These are phyloP conservation scores for Mastomys natalensis DNA, from an alignment of 2,113 vertebrate species.

Conservation along the genomic window DNA sequence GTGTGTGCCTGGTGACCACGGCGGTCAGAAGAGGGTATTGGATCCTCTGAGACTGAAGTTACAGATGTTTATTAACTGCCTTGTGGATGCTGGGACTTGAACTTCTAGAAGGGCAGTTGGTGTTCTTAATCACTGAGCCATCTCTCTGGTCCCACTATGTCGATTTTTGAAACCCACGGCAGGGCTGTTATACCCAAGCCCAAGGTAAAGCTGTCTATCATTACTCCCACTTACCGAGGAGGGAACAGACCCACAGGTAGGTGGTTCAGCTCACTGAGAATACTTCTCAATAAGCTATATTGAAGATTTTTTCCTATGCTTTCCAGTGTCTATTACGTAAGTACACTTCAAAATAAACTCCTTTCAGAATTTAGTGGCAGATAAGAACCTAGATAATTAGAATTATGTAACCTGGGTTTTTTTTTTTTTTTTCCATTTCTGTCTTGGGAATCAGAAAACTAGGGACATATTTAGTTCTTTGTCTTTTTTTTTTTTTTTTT, in stretches of 20 bases:
- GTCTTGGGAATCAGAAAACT: constrained; percentile 24
- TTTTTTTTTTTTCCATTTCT: constrained; percentile 42
- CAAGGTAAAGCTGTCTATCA: not conserved
- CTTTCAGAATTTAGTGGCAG: constrained; percentile 34
- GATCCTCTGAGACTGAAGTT: not conserved
- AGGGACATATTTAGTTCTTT: not conserved
- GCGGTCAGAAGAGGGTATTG: not conserved
- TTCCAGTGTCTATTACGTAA: not conserved
- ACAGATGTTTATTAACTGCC: not conserved
- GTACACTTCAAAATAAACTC: constrained; percentile 31
- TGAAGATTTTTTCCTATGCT: constrained; percentile 17
- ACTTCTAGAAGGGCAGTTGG: not conserved
- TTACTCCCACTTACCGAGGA: not conserved
- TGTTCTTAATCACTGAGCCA: not conserved
- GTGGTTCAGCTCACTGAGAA: not conserved
- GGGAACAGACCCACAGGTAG: not conserved
- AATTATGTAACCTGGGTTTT: not conserved
- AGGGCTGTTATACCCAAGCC: not conserved
- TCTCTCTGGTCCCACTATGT: not conserved
- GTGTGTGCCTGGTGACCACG: not conserved
- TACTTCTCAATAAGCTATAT: not conserved
- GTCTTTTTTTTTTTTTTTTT: too few species aligned
- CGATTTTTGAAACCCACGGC: not conserved
- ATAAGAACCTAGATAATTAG: constrained; percentile 13
- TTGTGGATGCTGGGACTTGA: not conserved